Percentiles rank a stretch among this genome's conserved stretches.
phyloP scores from a whole-genome alignment of 2,888 invertebrate species.

The Tachina fera region DNA sequence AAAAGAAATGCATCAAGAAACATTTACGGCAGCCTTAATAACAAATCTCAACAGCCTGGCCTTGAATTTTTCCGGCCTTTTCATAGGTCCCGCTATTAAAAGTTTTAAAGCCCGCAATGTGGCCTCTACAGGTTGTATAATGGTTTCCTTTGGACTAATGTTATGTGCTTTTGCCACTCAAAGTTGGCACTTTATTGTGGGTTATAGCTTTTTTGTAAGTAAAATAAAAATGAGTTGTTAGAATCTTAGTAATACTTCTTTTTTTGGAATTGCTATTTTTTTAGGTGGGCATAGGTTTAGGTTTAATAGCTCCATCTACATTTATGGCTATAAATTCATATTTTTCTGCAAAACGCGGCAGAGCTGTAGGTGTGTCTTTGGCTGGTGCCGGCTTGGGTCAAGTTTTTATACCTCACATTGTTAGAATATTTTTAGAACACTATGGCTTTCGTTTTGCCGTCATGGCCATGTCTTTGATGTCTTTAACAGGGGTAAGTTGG shows the following conservation, averaged over 20 bases:
- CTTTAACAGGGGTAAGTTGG: constrained; percentile 86
- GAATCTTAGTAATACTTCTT: not conserved
- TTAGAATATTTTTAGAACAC: constrained; percentile 86
- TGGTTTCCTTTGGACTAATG: constrained; percentile 84
- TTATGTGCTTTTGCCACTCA: constrained; percentile 84
- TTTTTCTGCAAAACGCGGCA: constrained; percentile 87
- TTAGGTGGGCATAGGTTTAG: constrained; percentile 86
- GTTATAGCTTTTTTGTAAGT: constrained; percentile 85
- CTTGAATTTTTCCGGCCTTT: constrained; percentile 84
- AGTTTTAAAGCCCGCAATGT: constrained; percentile 84
- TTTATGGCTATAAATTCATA: constrained; percentile 89
- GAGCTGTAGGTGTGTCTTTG: constrained; percentile 90
- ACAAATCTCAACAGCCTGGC: constrained; percentile 86
- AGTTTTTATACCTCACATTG: constrained; percentile 89
- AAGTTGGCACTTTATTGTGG: constrained; percentile 84
- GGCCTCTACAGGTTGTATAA: constrained; percentile 84
- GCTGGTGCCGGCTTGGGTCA: constrained; percentile 91
- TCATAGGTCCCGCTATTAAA: constrained; percentile 88
- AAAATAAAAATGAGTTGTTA: not conserved
- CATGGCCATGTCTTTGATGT: constrained; percentile 86
- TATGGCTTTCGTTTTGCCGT: constrained; percentile 87
- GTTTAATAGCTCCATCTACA: constrained; percentile 88
- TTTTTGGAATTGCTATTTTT: constrained; percentile 56
- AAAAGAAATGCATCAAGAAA: constrained; percentile 86
- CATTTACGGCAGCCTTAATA: constrained; percentile 87